Evolutionary conservation across 2,888 invertebrate genomes (phyloP).

Genomic region (Andrena bicolor): DNA sequence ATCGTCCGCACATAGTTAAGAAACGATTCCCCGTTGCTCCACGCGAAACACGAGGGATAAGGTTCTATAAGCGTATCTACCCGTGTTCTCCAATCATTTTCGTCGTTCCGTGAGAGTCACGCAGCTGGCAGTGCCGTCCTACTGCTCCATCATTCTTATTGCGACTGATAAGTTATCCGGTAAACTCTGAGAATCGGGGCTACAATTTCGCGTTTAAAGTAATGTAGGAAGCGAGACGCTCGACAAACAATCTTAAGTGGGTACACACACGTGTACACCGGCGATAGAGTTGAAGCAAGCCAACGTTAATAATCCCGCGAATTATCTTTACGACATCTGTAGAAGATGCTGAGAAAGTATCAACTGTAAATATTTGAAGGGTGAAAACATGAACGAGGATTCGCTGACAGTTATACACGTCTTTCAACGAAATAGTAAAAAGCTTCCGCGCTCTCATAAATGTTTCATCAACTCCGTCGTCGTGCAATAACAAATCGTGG

Average conservation of each 20-base stretch:
- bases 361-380: too few species aligned
- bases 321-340: too few species aligned
- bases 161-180: constrained; percentile 43
- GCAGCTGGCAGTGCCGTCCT: constrained; percentile 68
- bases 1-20: neutral
- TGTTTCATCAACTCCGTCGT: too few species aligned
- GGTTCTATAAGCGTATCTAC: constrained; percentile 23
- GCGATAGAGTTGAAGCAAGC: neutral
- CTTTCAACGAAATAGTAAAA: too few species aligned
- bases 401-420: too few species aligned
- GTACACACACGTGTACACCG: constrained; percentile 26
- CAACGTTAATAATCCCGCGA: too few species aligned
- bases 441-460: too few species aligned
- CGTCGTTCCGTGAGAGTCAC: constrained; percentile 69
- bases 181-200: neutral
- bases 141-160: constrained; percentile 61
- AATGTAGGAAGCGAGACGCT: constrained; percentile 62
- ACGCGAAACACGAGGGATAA: neutral
- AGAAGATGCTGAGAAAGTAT: too few species aligned
- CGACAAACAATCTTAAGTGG: constrained; percentile 49
- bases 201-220: constrained; percentile 67
- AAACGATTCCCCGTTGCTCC: constrained; percentile 12
- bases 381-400: too few species aligned
- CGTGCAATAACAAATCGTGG: too few species aligned
- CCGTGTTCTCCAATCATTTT: constrained; percentile 45